phyloP scores from a whole-genome alignment of 2,113 vertebrate genomes.

The Myotis lucifugus region DNA sequence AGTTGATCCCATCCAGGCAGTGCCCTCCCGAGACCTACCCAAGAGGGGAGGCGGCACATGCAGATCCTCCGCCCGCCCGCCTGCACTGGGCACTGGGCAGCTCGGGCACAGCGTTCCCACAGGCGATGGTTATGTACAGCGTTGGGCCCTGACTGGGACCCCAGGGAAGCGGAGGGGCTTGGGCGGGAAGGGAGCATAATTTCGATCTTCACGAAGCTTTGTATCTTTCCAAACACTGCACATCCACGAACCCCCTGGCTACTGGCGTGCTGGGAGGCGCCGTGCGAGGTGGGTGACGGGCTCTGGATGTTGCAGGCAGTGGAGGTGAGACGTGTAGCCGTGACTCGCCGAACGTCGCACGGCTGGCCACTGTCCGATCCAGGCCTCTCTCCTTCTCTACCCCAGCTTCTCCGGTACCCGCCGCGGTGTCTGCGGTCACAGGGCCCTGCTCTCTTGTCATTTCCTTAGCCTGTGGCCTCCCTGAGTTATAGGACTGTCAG shows the following conservation, averaged over 20 bases:
- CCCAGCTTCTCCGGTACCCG: background rate
- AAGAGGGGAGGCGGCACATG: background rate
- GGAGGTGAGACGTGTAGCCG: background rate
- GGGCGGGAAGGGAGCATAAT: background rate
- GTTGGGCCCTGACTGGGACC: background rate
- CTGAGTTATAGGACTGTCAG: conserved; percentile 67
- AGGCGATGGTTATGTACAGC: background rate
- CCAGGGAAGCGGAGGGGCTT: background rate
- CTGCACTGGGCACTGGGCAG: background rate
- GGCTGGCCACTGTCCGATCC: background rate
- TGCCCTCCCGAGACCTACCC: background rate
- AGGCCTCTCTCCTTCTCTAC: background rate
- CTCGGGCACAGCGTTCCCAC: background rate
- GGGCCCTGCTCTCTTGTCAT: background rate
- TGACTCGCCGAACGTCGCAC: background rate
- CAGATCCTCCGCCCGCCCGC: no score
- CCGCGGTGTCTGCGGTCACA: background rate
- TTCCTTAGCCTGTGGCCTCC: background rate
- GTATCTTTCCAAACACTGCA: background rate
- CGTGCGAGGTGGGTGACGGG: accelerated
- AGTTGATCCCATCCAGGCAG: background rate
- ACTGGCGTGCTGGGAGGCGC: background rate
- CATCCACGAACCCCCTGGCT: background rate
- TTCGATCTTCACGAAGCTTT: background rate
- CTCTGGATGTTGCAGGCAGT: background rate